A percentile compares a stretch with the other conserved stretches of the same genome.
Conservation (phyloP, 2,888 invertebrate genomes). For the Drosophila limbata region DNA sequence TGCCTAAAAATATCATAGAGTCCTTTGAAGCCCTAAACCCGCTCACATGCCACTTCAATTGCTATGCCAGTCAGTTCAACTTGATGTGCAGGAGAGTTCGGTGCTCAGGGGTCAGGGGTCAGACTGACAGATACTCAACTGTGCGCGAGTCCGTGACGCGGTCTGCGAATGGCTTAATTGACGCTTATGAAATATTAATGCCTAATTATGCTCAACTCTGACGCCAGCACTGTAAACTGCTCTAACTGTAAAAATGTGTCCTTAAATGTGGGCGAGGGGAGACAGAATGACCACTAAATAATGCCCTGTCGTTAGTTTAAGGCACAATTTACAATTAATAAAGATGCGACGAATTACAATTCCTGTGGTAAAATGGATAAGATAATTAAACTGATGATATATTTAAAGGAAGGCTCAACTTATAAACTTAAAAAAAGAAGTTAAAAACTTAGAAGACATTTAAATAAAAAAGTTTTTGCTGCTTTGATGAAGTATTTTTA, state of each 20-base stretch:
- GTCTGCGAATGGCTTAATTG: slow-evolving; percentile 55
- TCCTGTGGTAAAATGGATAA: neutral
- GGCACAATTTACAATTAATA: neutral
- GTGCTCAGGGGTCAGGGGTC: neutral
- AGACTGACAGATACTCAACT: slow-evolving; percentile 7
- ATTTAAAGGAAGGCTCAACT: too few species aligned
- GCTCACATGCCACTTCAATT: slow-evolving; percentile 43
- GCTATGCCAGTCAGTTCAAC: slow-evolving; percentile 11
- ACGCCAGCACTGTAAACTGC: slow-evolving; percentile 19
- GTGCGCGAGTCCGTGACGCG: slow-evolving; percentile 42
- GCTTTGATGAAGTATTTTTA: too few species aligned
- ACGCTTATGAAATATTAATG: slow-evolving; percentile 75
- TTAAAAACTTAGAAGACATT: too few species aligned
- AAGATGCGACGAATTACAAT: too few species aligned
- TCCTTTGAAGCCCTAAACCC: slow-evolving; percentile 50
- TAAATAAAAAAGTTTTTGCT: too few species aligned
- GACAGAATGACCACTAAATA: slow-evolving; percentile 33
- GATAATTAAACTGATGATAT: neutral
- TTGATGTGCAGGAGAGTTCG: slow-evolving; percentile 12
- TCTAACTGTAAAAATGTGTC: slow-evolving; percentile 15
- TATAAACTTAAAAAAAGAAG: too few species aligned
- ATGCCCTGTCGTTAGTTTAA: slow-evolving; percentile 29
- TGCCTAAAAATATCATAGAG: slow-evolving; percentile 36
- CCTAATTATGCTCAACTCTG: slow-evolving; percentile 68
- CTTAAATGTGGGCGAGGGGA: neutral